Base-by-base conservation (phyloP, 2,797 vertebrate genomes). In the Picus viridis region DNA sequence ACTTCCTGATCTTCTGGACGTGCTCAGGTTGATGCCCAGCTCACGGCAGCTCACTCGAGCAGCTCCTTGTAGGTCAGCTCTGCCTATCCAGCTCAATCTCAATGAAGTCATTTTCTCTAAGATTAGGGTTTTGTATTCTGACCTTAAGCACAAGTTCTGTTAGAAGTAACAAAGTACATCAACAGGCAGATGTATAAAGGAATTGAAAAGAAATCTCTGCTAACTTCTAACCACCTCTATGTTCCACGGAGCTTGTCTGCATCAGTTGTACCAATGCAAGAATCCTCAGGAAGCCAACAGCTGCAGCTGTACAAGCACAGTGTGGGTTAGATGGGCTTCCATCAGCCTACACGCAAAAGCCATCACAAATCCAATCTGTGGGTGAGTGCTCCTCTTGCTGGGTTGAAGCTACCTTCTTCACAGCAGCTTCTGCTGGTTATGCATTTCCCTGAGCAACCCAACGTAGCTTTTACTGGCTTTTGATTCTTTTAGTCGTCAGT, bases 1-100 rank as follows among this genome's bases (percentile, higher is more conserved):
- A 98, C 95, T 99, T 99, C 87, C 99, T 98, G 94, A 99, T 99
- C 97, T 99, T 99, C 96, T 99, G 99, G 95, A 99, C 99, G 0
- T 99, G 98, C 83, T 99, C 99, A 0, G 98, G 34, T 98, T 98
- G 96, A 99, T 98, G 20, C 98, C 98, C 93, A 99, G 96, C 97
- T 99, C 99, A 9, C 90, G 97, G 94, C 99, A 99, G 64, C 99
- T 99, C 92, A 99, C 99, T 92, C 98, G 97, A 99, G 98, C 29
- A 99, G 97, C n/a, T 99, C 98, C 23, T 99, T 98, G 86, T 99
- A 99, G 10, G 99, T 99, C 91, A 99, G 98, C 92, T 99, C 99
- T 99, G 99, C 59, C 99, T 98, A 96, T 99, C 99, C 96, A 99
- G 97, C 95, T 99, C 99, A 95, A 99, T 99, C 97, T 99, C 99